phyloP scores from a whole-genome alignment of 2,888 invertebrate genomes.

The Synanthedon tipuliformis region DNA sequence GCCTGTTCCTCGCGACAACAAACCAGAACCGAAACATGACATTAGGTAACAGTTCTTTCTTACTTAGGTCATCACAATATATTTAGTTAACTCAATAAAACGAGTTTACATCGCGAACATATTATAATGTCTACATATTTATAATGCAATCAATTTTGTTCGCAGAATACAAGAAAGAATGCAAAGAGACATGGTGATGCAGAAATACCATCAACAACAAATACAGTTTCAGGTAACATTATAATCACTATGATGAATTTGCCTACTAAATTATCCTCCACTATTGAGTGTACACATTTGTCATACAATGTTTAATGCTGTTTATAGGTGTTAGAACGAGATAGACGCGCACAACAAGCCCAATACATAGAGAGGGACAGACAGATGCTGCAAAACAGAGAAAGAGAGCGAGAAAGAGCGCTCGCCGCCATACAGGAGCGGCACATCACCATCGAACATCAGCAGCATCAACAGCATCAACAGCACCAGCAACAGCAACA shows the following conservation, averaged over 20 bases:
- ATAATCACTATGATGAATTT: constrained; percentile 1
- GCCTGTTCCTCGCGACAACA: constrained; percentile 77
- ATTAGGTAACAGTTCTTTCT: constrained; percentile 5
- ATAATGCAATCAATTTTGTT: background rate
- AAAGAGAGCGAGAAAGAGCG: constrained; percentile 35
- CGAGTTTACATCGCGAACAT: constrained; percentile 18
- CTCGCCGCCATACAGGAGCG: constrained; percentile 49
- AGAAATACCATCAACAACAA: constrained; percentile 32
- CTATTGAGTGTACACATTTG: no score
- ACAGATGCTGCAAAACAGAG: constrained; percentile 39
- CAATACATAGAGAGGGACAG: constrained; percentile 49
- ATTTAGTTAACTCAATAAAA: no score
- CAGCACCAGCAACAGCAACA: constrained; percentile 25
- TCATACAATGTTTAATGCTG: no score
- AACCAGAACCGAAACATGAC: constrained; percentile 21
- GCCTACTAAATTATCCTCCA: background rate
- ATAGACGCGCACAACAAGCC: constrained; percentile 36
- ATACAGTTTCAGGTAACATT: constrained; percentile 29
- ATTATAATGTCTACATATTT: constrained; percentile 5
- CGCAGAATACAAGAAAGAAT: constrained; percentile 12
- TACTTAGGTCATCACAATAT: no score
- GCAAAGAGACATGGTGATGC: constrained; percentile 39
- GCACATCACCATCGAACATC: constrained; percentile 42
- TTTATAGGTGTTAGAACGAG: constrained; percentile 36
- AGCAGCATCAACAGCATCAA: constrained; percentile 20